phyloP scores from a whole-genome alignment of 2,797 vertebrate species.

The Argentina silus region DNA sequence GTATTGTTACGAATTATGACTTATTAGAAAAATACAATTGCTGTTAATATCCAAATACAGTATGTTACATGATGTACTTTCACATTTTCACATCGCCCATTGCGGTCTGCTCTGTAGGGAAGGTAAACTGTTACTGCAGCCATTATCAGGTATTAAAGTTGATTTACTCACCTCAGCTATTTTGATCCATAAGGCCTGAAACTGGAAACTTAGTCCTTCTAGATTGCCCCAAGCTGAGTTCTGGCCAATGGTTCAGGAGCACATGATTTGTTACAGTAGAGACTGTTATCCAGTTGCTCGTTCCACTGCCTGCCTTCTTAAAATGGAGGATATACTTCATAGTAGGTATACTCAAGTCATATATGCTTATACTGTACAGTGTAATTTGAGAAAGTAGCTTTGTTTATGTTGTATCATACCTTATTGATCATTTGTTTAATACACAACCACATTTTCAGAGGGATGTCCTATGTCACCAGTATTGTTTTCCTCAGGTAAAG shows the following conservation, averaged over 20 bases:
- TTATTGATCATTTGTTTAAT: neutral
- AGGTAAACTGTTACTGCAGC: neutral
- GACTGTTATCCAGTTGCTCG: neutral
- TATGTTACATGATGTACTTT: neutral
- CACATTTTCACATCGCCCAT: neutral
- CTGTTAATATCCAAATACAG: neutral
- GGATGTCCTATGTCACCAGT: neutral
- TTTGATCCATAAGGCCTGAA: slow-evolving; percentile 17
- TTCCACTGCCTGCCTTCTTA: too few species aligned
- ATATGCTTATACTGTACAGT: neutral
- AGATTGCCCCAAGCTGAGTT: neutral
- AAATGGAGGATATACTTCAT: too few species aligned
- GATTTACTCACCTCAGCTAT: slow-evolving; percentile 19
- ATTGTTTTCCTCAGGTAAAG: slow-evolving; percentile 2
- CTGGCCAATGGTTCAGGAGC: neutral
- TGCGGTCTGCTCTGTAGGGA: neutral
- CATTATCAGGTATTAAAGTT: neutral
- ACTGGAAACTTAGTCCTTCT: slow-evolving; percentile 12
- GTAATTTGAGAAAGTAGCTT: too few species aligned
- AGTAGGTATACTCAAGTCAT: neutral
- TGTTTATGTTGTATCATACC: neutral
- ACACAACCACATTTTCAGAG: neutral
- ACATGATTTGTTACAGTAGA: neutral
- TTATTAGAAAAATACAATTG: neutral
- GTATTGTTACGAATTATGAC: neutral